phyloP scores from a whole-genome alignment of 2,113 vertebrate species.

The Anthoscopus minutus region DNA sequence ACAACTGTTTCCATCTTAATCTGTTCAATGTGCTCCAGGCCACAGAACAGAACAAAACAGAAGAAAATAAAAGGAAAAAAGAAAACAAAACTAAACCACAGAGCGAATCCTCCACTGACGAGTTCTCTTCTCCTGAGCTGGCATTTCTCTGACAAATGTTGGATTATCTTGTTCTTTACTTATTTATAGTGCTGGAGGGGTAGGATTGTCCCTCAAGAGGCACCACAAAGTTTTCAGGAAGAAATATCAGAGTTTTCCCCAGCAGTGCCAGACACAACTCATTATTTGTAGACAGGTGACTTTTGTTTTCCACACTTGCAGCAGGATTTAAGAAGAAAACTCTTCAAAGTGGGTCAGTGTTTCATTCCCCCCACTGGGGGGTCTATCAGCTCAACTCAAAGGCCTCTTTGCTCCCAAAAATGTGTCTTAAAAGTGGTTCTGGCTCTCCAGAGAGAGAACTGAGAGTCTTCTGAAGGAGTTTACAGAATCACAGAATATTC shows the following conservation, averaged over 20 bases:
- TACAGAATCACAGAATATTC: neutral
- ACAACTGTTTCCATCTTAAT: neutral
- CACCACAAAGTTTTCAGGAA: neutral
- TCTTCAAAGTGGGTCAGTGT: conserved; percentile 16
- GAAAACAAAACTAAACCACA: neutral
- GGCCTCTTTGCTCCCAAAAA: neutral
- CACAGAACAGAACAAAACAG: neutral
- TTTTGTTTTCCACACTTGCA: neutral
- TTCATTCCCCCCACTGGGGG: neutral
- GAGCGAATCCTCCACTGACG: neutral
- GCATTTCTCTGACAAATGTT: conserved; percentile 37
- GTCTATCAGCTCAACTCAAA: neutral
- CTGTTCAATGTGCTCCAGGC: neutral
- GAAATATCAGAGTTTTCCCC: neutral
- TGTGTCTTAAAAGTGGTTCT: neutral
- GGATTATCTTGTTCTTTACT: conserved; percentile 20
- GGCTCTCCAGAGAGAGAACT: neutral
- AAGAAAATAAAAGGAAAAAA: neutral
- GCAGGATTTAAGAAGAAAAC: neutral
- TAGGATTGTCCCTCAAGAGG: neutral
- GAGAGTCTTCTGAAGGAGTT: neutral
- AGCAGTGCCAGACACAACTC: neutral
- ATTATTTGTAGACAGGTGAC: neutral
- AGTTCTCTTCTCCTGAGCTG: conserved; percentile 9
- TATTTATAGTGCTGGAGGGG: conserved; percentile 41